These are phyloP conservation scores for Triplophysa rosa DNA, from an alignment of 2,113 vertebrate genomes.

Conservation along the genomic window DNA sequence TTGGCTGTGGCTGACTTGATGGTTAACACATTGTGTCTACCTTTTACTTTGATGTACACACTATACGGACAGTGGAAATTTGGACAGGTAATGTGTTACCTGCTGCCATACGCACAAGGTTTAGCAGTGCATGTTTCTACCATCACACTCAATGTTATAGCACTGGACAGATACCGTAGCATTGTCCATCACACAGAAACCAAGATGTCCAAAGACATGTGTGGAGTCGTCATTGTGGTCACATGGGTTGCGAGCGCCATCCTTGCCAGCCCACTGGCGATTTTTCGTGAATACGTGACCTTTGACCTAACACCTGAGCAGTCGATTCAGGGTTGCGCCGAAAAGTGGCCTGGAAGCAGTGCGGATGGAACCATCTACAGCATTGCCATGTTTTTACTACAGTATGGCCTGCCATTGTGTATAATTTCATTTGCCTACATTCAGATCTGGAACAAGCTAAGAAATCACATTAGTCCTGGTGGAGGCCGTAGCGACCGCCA, in stretches of 20 bases:
- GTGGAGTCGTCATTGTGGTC: constrained; percentile 85
- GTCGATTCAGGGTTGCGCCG: constrained; percentile 85
- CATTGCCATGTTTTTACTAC: constrained; percentile 85
- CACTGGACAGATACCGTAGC: constrained; percentile 90
- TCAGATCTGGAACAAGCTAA: constrained; percentile 91
- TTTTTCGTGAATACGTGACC: constrained; percentile 89
- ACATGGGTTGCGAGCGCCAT: constrained; percentile 89
- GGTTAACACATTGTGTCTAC: constrained; percentile 90
- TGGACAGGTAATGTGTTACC: constrained; percentile 85
- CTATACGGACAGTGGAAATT: constrained; percentile 91
- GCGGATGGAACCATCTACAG: constrained; percentile 88
- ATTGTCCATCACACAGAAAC: constrained; percentile 93
- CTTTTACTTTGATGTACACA: constrained; percentile 93
- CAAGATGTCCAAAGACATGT: constrained; percentile 88
- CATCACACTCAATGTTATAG: constrained; percentile 91
- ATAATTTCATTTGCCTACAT: constrained; percentile 90
- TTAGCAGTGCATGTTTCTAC: constrained; percentile 93
- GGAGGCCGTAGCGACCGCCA: constrained; percentile 80
- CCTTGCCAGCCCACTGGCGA: constrained; percentile 89
- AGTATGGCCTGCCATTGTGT: constrained; percentile 88
- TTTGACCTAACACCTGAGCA: constrained; percentile 84
- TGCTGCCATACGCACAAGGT: constrained; percentile 91
- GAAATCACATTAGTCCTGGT: constrained; percentile 82
- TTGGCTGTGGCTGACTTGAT: constrained; percentile 88
- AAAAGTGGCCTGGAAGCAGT: constrained; percentile 90